phyloP scores from a whole-genome alignment of 2,888 invertebrate species.

The Drepanosiphum platanoidis region DNA sequence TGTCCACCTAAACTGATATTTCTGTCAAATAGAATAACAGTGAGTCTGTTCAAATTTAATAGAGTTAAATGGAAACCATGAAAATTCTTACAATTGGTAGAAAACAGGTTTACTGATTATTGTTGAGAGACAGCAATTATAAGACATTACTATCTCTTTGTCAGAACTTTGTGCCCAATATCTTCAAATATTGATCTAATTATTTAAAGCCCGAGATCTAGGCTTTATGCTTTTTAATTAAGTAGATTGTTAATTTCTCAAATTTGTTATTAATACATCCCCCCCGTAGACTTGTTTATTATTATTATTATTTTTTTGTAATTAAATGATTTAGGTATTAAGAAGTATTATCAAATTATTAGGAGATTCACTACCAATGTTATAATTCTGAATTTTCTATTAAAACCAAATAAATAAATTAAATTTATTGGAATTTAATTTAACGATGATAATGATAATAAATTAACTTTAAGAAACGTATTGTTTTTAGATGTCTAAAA shows the following conservation, averaged over 20 bases:
- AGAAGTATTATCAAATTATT: slow-evolving; percentile 22
- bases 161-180: slow-evolving; percentile 1
- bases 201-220: background rate
- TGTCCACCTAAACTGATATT: slow-evolving; percentile 11
- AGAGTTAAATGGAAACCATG: slow-evolving; percentile 16
- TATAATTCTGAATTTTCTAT: slow-evolving; percentile 34
- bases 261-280: slow-evolving; percentile 7
- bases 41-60: background rate
- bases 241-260: slow-evolving; percentile 11
- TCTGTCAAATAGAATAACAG: slow-evolving; percentile 21
- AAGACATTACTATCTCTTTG: background rate
- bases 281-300: slow-evolving; percentile 6
- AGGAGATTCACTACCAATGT: background rate
- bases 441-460: background rate
- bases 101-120: slow-evolving; percentile 24
- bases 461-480: slow-evolving; percentile 17
- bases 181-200: slow-evolving; percentile 12
- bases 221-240: slow-evolving; percentile 17
- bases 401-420: slow-evolving; percentile 22
- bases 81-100: slow-evolving; percentile 22
- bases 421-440: slow-evolving; percentile 11
- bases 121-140: slow-evolving; percentile 25
- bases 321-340: slow-evolving; percentile 28
- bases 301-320: slow-evolving; percentile 24
- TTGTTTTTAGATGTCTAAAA: slow-evolving; percentile 27